Conservation (phyloP, 2,797 vertebrate genomes). For the Agapornis canus region DNA sequence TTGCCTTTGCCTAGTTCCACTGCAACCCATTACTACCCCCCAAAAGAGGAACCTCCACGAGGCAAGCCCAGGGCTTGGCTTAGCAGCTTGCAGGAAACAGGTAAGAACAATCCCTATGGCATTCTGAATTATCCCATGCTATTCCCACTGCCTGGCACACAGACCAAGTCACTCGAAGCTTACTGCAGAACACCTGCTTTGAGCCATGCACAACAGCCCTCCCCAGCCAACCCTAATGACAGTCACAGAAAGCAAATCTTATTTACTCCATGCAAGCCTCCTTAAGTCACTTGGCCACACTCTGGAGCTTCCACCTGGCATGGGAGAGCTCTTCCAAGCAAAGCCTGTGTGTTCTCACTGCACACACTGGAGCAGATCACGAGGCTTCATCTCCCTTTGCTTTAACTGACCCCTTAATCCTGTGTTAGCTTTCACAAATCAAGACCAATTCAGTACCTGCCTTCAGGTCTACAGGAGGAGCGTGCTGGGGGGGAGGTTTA, state of each 20-base stretch:
- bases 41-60: neutral
- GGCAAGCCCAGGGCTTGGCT: neutral
- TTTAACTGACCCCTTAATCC: neutral
- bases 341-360: neutral
- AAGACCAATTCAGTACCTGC: neutral
- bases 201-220: neutral
- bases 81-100: neutral
- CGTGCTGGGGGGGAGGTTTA: neutral
- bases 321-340: neutral
- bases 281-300: neutral
- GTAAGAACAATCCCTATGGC: fast-evolving
- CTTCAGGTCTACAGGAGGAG: neutral
- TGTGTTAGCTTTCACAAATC: neutral
- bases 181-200: constrained; percentile 51
- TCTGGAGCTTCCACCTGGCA: neutral
- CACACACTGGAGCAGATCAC: neutral
- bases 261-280: constrained; percentile 30
- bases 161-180: neutral
- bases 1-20: neutral
- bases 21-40: neutral
- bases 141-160: neutral
- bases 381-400: neutral
- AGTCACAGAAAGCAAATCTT: constrained; percentile 43
- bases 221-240: constrained; percentile 24
- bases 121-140: fast-evolving